phyloP scores from a whole-genome alignment of 2,888 invertebrate genomes.

The Drosophila neutralis region DNA sequence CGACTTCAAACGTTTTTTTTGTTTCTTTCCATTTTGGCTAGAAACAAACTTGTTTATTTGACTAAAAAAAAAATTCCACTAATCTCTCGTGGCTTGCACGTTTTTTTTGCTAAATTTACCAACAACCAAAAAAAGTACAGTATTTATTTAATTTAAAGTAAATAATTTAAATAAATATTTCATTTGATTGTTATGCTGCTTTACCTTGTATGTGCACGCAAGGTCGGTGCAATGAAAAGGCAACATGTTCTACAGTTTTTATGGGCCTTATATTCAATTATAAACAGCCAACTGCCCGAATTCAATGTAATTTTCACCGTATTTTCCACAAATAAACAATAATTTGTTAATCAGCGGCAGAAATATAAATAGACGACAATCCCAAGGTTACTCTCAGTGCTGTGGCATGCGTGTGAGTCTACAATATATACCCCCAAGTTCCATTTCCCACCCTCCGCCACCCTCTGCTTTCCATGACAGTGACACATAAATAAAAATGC shows the following conservation, averaged over 20 bases:
- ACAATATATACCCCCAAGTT: neutral
- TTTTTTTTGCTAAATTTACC: constrained; percentile 50
- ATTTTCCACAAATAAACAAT: constrained; percentile 45
- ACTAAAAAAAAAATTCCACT: constrained; percentile 56
- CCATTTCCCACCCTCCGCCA: neutral
- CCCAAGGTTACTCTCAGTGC: constrained; percentile 60
- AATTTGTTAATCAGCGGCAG: constrained; percentile 45
- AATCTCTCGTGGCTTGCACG: constrained; percentile 68
- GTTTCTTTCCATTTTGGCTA: constrained; percentile 33
- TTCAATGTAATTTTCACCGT: neutral
- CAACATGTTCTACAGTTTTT: constrained; percentile 10
- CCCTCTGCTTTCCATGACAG: constrained; percentile 18
- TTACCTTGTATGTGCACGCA: neutral
- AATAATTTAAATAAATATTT: constrained; percentile 2
- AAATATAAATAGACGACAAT: constrained; percentile 47
- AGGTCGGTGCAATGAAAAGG: constrained; percentile 2
- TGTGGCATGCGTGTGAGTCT: constrained; percentile 41
- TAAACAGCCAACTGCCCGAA: neutral
- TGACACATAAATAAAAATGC: constrained; percentile 46
- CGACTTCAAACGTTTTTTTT: constrained; percentile 48
- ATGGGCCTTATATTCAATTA: neutral
- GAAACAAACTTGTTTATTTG: constrained; percentile 63
- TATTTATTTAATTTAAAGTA: constrained; percentile 1
- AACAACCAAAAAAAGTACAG: constrained; percentile 9
- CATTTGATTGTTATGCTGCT: neutral